phyloP scores from a whole-genome alignment of 2,797 vertebrate genomes.

The Coilia nasus region DNA sequence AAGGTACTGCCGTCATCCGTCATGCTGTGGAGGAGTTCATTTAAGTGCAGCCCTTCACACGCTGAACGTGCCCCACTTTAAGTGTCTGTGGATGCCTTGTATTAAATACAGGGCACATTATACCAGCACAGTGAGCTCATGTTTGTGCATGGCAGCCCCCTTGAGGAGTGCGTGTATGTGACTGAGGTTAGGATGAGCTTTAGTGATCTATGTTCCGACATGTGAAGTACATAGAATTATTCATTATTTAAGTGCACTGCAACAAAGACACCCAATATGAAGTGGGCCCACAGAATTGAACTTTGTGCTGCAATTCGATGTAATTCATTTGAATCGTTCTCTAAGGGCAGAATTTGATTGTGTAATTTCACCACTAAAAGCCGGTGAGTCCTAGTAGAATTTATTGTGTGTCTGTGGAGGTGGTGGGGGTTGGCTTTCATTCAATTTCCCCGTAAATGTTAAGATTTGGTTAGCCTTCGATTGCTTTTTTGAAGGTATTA shows the following conservation, averaged over 20 bases:
- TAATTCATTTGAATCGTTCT: not conserved
- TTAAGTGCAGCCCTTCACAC: not conserved
- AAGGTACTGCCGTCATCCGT: not conserved
- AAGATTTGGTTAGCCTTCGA: constrained; percentile 10
- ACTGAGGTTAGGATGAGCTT: not conserved
- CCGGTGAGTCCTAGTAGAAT: not conserved
- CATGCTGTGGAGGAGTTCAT: not conserved
- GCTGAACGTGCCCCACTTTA: not conserved
- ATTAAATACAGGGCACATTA: not conserved
- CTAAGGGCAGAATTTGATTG: not conserved
- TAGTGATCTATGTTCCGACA: not conserved
- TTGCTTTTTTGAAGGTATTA: not conserved
- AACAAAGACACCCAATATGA: not conserved
- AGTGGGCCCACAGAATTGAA: not conserved
- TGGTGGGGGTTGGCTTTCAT: not conserved
- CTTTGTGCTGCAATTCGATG: not conserved
- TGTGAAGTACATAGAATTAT: not conserved
- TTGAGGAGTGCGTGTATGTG: not conserved
- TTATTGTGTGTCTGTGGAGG: not conserved
- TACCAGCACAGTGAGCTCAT: not conserved
- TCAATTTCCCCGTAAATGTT: constrained; percentile 9
- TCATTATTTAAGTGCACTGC: not conserved
- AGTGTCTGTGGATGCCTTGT: not conserved
- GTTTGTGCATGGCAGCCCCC: not conserved
- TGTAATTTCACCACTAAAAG: constrained; percentile 6